Conservation (phyloP, 1,140 invertebrate genomes). For the Heliconius hermathena region DNA sequence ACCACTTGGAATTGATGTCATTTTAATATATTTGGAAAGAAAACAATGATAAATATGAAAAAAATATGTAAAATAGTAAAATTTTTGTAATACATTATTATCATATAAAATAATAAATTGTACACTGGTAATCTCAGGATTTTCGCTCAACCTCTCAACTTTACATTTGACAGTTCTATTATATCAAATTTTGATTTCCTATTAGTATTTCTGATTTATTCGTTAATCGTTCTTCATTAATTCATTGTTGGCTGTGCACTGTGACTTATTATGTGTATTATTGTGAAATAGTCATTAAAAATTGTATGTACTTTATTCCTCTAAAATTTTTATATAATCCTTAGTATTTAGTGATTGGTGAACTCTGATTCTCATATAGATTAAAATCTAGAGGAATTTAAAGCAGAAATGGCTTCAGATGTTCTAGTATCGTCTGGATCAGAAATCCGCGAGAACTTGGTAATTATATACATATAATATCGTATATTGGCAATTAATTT, state of each 20-base stretch:
- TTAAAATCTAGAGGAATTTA: slow-evolving; percentile 13
- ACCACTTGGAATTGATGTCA: too few species aligned
- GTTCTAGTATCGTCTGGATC: slow-evolving; percentile 50
- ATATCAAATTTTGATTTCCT: slow-evolving; percentile 28
- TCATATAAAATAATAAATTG: not conserved
- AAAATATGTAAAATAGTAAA: not conserved
- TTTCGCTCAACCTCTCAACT: not conserved
- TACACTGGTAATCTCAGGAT: not conserved
- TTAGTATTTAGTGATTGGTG: not conserved
- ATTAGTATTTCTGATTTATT: slow-evolving; percentile 11
- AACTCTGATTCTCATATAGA: not conserved
- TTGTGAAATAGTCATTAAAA: slow-evolving; percentile 1
- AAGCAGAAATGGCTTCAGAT: slow-evolving; percentile 61
- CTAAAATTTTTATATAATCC: not conserved
- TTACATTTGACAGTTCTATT: not conserved
- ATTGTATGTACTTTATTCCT: not conserved
- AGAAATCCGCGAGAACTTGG: slow-evolving; percentile 73
- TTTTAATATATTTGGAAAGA: too few species aligned
- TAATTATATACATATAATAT: slow-evolving; percentile 46
- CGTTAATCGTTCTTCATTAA: slow-evolving; percentile 18
- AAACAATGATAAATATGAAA: not conserved
- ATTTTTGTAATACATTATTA: not conserved
- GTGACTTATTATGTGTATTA: slow-evolving; percentile 16
- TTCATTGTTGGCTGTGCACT: slow-evolving; percentile 14
- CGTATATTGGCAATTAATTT: slow-evolving; percentile 30